These are phyloP conservation scores for Clusia tigrina DNA, from an alignment of 2,888 invertebrate genomes.

Conservation along the genomic window DNA sequence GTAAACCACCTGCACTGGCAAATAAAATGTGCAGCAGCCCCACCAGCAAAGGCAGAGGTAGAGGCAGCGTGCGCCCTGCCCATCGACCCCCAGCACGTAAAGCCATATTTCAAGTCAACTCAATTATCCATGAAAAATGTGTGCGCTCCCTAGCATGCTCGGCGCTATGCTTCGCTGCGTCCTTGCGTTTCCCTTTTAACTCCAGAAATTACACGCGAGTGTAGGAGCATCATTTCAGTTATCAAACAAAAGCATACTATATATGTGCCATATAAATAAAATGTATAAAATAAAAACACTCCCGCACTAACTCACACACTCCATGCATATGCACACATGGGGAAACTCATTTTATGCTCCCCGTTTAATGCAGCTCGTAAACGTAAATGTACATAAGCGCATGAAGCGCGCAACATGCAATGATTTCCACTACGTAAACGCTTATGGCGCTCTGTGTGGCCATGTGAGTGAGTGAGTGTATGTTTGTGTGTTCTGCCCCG, in stretches of 20 bases:
- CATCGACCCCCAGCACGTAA: background rate
- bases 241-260: background rate
- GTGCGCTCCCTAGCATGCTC: background rate
- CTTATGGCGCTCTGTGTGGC: background rate
- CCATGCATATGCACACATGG: too few species aligned
- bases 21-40: background rate
- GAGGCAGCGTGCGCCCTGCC: background rate
- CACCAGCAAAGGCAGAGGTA: background rate
- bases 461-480: too few species aligned
- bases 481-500: too few species aligned
- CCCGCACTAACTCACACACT: too few species aligned
- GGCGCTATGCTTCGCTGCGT: background rate
- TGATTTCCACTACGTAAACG: background rate
- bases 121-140: conserved; percentile 28
- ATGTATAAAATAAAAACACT: too few species aligned
- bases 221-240: background rate
- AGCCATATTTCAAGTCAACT: conserved; percentile 22
- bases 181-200: background rate
- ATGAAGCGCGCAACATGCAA: background rate
- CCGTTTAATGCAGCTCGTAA: background rate
- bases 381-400: too few species aligned
- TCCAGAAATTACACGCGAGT: background rate
- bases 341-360: too few species aligned
- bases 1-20: background rate
- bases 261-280: background rate